A percentile compares a stretch with the other conserved stretches of the same genome.
Evolutionary conservation across 2,113 vertebrate genomes (phyloP).

Genomic region (Barnardius zonarius): DNA sequence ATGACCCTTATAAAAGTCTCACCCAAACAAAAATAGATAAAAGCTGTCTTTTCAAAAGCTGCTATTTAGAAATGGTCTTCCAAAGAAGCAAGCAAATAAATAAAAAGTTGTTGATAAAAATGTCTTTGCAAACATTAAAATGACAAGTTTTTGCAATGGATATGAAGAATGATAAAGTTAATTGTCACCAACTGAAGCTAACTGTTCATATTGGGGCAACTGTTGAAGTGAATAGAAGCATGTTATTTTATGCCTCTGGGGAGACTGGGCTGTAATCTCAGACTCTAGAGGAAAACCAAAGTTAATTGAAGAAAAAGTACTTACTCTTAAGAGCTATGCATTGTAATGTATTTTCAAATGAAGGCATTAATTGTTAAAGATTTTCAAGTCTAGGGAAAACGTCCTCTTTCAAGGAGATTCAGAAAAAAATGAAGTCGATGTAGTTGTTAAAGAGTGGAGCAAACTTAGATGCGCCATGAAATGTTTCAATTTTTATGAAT

Average conservation of each 20-base stretch:
- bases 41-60: background rate
- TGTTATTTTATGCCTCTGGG: background rate
- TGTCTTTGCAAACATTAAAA: background rate
- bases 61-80: background rate
- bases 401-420: background rate
- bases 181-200: background rate
- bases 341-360: background rate
- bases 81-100: background rate
- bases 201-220: background rate
- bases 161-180: background rate
- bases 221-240: background rate
- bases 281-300: background rate
- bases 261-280: background rate
- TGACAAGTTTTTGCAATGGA: background rate
- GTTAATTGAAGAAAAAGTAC: background rate
- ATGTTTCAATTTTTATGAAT: background rate
- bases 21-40: background rate
- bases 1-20: background rate
- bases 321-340: background rate
- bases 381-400: background rate
- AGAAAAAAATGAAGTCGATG: background rate
- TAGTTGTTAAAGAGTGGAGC: background rate
- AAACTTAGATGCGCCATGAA: background rate
- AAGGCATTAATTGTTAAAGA: background rate
- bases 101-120: background rate